Conservation (phyloP, 2,888 invertebrate genomes). For the Pachydiplax longipennis region DNA sequence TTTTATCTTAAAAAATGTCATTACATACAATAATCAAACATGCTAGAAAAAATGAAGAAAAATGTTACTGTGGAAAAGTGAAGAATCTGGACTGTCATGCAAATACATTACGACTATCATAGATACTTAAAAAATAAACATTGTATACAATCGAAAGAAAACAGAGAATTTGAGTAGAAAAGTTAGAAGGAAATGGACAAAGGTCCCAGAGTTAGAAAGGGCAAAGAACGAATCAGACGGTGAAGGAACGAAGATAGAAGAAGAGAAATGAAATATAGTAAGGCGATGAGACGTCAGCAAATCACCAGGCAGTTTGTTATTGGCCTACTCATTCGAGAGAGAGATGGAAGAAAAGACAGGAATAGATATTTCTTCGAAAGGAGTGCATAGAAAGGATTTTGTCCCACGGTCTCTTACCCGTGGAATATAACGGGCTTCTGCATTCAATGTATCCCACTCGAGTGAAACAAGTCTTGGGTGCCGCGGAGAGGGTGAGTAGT, state of each 20-base stretch:
- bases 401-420: not conserved
- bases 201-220: too few species aligned
- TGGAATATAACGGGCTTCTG: not conserved
- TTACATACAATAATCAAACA: too few species aligned
- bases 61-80: too few species aligned
- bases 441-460: slow-evolving; percentile 19
- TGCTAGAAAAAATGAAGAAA: too few species aligned
- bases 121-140: too few species aligned
- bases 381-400: not conserved
- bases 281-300: not conserved
- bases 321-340: not conserved
- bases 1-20: too few species aligned
- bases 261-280: not conserved
- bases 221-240: not conserved
- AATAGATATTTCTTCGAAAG: not conserved
- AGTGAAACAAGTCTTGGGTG: slow-evolving; percentile 7
- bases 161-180: not conserved
- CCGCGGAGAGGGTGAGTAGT: not conserved
- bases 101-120: too few species aligned
- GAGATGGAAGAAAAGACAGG: not conserved
- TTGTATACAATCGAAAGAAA: too few species aligned
- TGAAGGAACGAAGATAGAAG: not conserved
- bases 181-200: not conserved
- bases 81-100: too few species aligned
- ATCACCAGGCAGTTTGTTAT: not conserved